Conservation (phyloP, 2,113 vertebrate species). For the Dunckerocampus dactyliophorus region DNA sequence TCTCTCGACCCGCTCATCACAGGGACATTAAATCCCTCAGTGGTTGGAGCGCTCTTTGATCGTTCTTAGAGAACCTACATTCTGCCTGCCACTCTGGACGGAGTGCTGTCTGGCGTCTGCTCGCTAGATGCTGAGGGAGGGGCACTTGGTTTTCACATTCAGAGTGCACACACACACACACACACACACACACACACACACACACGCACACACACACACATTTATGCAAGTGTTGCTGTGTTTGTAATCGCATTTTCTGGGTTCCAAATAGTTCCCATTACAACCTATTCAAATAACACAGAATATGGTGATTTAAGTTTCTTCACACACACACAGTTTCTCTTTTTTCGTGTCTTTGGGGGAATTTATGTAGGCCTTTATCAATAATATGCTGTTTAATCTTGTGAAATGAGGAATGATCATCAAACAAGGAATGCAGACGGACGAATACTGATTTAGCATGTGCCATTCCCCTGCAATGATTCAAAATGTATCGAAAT, state of each 20-base stretch:
- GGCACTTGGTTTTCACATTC: constrained; percentile 18
- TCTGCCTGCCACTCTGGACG: constrained; percentile 51
- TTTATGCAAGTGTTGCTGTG: constrained; percentile 10
- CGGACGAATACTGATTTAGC: constrained; percentile 59
- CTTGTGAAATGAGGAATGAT: constrained; percentile 61
- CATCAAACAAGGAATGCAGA: constrained; percentile 62
- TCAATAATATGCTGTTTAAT: constrained; percentile 67
- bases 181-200: no score
- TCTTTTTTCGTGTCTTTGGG: constrained; percentile 18
- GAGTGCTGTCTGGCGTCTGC: constrained; percentile 48
- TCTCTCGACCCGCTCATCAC: constrained; percentile 52
- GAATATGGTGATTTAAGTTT: constrained; percentile 1
- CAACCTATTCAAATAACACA: constrained; percentile 27
- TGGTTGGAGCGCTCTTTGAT: constrained; percentile 65
- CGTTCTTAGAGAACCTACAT: constrained; percentile 44
- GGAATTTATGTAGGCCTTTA: constrained; percentile 33
- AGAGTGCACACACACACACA: constrained; percentile 2
- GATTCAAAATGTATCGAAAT: constrained; percentile 63
- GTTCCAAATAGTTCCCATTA: constrained; percentile 21
- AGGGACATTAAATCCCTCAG: constrained; percentile 61
- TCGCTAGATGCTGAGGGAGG: constrained; percentile 26
- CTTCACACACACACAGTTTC: neutral
- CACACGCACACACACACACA: neutral
- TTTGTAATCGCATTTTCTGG: constrained; percentile 37
- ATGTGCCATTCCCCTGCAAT: constrained; percentile 49